These are phyloP conservation scores for Mirza zaza DNA, from an alignment of 2,113 vertebrate genomes.

Conservation along the genomic window DNA sequence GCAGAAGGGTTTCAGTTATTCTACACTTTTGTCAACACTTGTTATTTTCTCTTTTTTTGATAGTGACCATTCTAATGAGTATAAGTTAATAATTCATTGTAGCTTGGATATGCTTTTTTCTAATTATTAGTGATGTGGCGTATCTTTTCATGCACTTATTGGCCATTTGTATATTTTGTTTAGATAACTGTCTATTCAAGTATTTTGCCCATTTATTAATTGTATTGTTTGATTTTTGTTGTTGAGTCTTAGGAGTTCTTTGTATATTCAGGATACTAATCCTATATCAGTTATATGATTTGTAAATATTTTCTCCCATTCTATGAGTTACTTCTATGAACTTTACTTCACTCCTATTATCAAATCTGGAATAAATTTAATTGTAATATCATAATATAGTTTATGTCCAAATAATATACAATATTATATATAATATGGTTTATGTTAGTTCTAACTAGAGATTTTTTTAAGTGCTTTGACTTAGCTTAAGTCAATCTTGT, in stretches of 20 bases:
- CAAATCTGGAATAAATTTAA: not conserved
- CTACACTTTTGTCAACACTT: not conserved
- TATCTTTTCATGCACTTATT: not conserved
- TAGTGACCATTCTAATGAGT: not conserved
- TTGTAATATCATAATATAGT: not conserved
- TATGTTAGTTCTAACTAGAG: not conserved
- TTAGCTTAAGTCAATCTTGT: not conserved
- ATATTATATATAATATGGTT: not conserved
- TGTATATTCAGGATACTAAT: not conserved
- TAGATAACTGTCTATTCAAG: not conserved
- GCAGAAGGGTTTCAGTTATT: not conserved
- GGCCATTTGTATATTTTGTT: not conserved
- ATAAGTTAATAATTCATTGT: not conserved
- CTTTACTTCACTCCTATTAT: not conserved
- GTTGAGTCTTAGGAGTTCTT: not conserved
- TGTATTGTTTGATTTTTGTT: not conserved
- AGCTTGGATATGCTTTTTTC: not conserved
- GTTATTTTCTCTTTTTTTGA: not conserved
- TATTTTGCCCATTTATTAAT: not conserved
- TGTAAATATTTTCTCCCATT: not conserved
- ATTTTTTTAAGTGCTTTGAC: not conserved
- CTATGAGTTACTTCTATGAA: not conserved
- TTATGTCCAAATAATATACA: not conserved
- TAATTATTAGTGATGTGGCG: not conserved
- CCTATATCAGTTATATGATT: not conserved